phyloP scores from a whole-genome alignment of 2,888 invertebrate species.

The Cerastoderma edule region DNA sequence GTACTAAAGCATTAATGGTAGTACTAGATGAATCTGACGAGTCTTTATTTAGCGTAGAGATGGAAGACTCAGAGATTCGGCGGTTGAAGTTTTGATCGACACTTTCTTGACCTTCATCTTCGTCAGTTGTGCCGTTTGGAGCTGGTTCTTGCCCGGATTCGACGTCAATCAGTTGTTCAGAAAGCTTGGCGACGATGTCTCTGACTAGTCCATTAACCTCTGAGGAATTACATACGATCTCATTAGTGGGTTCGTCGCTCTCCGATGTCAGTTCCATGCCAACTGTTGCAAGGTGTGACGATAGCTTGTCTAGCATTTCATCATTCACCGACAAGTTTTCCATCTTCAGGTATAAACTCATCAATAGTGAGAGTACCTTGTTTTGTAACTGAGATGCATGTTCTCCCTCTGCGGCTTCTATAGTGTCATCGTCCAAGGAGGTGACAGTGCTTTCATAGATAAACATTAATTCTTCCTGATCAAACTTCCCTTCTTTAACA shows the following conservation, averaged over 20 bases:
- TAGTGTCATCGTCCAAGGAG: slow-evolving; percentile 19
- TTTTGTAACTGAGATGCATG: slow-evolving; percentile 19
- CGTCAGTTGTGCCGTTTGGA: neutral
- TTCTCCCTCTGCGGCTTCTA: neutral
- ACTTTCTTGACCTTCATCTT: neutral
- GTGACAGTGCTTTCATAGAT: slow-evolving; percentile 33
- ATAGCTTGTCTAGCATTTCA: slow-evolving; percentile 44
- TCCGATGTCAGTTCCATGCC: slow-evolving; percentile 42
- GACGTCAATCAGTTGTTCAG: slow-evolving; percentile 31
- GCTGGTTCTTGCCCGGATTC: neutral
- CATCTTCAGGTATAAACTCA: slow-evolving; percentile 47
- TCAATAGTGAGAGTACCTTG: slow-evolving; percentile 41
- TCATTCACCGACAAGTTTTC: slow-evolving; percentile 42
- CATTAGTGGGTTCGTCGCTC: slow-evolving; percentile 15
- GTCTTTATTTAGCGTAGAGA: neutral
- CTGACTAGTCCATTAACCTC: slow-evolving; percentile 38
- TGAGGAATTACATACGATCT: slow-evolving; percentile 31
- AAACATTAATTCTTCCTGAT: slow-evolving; percentile 28
- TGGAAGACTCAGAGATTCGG: slow-evolving; percentile 27
- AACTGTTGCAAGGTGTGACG: slow-evolving; percentile 53
- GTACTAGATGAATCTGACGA: slow-evolving; percentile 9
- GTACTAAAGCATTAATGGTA: neutral
- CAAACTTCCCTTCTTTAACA: slow-evolving; percentile 41
- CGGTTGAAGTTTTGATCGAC: slow-evolving; percentile 50
- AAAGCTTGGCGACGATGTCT: slow-evolving; percentile 37